Evolutionary conservation across 2,113 vertebrate genomes (phyloP), one percentile per base, ranked within the genome.

Genomic region (Monopterus albus): DNA sequence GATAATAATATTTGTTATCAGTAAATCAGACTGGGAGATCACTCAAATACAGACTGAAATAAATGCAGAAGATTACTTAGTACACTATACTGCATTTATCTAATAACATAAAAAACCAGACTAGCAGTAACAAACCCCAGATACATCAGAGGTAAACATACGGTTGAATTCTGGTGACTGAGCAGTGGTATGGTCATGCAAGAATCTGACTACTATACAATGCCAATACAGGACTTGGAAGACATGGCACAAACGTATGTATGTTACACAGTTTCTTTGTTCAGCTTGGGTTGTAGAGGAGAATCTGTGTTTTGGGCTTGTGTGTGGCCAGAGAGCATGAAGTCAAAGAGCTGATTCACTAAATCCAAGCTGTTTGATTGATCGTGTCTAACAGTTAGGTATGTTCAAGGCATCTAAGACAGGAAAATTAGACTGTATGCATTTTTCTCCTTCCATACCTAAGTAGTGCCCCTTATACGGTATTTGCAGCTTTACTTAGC

Each of bases 271-370:
- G 23, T 49, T 39, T 53, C 43, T 59, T 25, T 28, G 13, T 21
- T 35, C 20, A 46, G 20, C 33, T 43, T 17, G 1, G 26, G 40
- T 66, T 33, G 20, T 42, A 33, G 28, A 61, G 31, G 31, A 51
- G 17, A 57, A 58, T 46, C 13, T 21, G 17, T 46, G 43, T 61
- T n/a, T 23, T 72, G 52, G 47, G 64, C 47, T 31, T 5, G 31
- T 6, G 4, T 29, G 50, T 56, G 75, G 49, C 36, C 17, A 5
- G 26, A 68, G 69, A 13, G 49, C 60, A 60, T n/a, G 52, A 64
- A 81, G 52, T 79, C 72, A 45, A 57, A 71, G 36, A 53, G 57
- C 61, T 62, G 60, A 72, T 53, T 81, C 79, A 60, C 59, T 38
- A 72, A 55, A 65, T 25, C 29, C 72, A 51, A 18, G 26, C 35